A percentile compares a stretch with the other conserved stretches of the same genome.
Conservation (phyloP, 2,113 vertebrate genomes). For the Podarcis cretensis region DNA sequence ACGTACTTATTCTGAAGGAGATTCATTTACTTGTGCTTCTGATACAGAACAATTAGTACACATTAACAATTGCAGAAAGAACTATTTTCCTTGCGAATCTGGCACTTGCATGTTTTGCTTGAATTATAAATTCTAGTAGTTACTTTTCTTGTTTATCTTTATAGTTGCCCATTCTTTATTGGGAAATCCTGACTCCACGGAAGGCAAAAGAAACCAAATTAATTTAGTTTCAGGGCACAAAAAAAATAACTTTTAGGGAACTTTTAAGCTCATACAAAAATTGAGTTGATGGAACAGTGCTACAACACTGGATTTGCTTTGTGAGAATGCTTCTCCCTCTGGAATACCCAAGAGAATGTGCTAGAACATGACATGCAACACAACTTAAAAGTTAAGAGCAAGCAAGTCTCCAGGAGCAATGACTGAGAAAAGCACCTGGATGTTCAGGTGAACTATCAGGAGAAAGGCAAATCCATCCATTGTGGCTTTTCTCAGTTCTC, state of each 20-base stretch:
- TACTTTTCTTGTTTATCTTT: not conserved
- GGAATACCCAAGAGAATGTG: not conserved
- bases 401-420: not conserved
- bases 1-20: not conserved
- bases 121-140: not conserved
- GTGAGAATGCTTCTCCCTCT: not conserved
- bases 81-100: not conserved
- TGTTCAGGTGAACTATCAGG: not conserved
- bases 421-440: not conserved
- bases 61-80: not conserved
- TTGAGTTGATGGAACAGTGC: not conserved
- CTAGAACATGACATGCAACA: not conserved
- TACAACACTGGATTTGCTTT: not conserved
- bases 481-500: no score
- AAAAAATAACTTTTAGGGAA: no score
- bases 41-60: not conserved
- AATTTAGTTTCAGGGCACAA: not conserved
- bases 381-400: not conserved
- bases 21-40: not conserved
- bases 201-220: not conserved
- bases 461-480: no score
- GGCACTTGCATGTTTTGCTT: not conserved
- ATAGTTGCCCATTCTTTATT: not conserved
- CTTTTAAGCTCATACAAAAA: not conserved
- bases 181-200: not conserved